Evolutionary conservation across 1,140 invertebrate genomes (phyloP).

Genomic region (Pinna nobilis): DNA sequence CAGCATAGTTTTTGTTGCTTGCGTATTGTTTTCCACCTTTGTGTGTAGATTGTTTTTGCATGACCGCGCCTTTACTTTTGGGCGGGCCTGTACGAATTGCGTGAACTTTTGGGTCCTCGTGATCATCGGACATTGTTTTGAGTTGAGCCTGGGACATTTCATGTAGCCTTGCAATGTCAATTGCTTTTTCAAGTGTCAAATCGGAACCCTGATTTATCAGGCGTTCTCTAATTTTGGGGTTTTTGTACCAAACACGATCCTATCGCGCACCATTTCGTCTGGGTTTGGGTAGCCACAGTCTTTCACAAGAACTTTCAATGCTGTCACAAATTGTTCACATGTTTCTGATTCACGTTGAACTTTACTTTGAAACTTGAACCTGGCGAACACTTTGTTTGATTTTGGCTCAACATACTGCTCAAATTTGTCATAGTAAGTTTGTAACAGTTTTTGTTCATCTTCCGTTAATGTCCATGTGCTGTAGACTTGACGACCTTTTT

Average conservation of each 20-base stretch:
- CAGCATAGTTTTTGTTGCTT: too few relatives aligned
- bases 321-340: background rate
- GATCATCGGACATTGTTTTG: background rate
- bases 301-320: background rate
- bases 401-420: conserved; percentile 1
- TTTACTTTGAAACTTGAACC: background rate
- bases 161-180: conserved; percentile 26
- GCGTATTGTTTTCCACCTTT: too few relatives aligned
- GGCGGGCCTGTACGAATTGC: too few relatives aligned
- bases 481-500: conserved; percentile 27
- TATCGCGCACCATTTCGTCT: conserved; percentile 2
- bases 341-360: conserved; percentile 2
- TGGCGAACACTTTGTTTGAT: conserved; percentile 8
- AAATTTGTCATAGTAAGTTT: background rate
- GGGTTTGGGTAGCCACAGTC: conserved; percentile 15
- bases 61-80: too few relatives aligned
- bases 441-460: background rate
- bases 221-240: conserved; percentile 27
- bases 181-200: conserved; percentile 34
- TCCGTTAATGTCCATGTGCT: background rate
- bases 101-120: conserved; percentile 12
- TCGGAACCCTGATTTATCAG: conserved; percentile 33
- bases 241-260: conserved; percentile 8
- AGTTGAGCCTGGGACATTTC: conserved; percentile 27
- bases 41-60: too few relatives aligned